Base-by-base conservation (phyloP, 1,140 invertebrate genomes). In the Eupristina koningsbergeri region DNA sequence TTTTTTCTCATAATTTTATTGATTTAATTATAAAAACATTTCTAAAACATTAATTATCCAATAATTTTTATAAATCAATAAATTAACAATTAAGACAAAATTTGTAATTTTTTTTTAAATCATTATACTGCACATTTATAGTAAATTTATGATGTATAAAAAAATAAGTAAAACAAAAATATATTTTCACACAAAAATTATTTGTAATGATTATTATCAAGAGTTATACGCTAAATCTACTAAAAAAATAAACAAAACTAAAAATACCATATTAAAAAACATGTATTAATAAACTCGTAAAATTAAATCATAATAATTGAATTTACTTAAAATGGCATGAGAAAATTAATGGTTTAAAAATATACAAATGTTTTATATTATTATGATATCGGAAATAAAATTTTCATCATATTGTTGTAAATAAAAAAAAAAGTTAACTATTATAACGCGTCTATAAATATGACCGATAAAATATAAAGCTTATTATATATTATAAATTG, bases 161-260 rank as follows among this genome's bases (percentile, higher is more conserved):
- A 53, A 53, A 17, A 64, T 73, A n/a, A 88, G 53, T 74, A 90
- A 87, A 90, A 90, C 89, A 90, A 89, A 87, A 80, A 53, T 71
- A 86, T 88, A 90, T 87, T 89, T 88, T 88, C 84, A 86, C 87
- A 88, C 87, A 88, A 89, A 87, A 85, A 87, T 81, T 80, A 84
- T 90, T 87, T 87, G 88, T 89, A 87, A 88, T 84, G 87, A 80
- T 86, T 88, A 90, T 88, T 87, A 90, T 90, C 90, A 88, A 87
- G 88, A 86, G 80, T 86, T 87, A 87, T 31, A 83, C 83, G 85
- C 84, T 84, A 89, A 86, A 88, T 89, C 47, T 86, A 88, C 79
- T 86, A 86, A 22, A 61, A 77, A 61, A 13, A 22, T 58, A 17
- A 6, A 22, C 17, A 63, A 6, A 77, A 8, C 22, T 75, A 41